Evolutionary conservation across 2,113 vertebrate genomes (phyloP).

Genomic region (Himantopus leucocephalus): DNA sequence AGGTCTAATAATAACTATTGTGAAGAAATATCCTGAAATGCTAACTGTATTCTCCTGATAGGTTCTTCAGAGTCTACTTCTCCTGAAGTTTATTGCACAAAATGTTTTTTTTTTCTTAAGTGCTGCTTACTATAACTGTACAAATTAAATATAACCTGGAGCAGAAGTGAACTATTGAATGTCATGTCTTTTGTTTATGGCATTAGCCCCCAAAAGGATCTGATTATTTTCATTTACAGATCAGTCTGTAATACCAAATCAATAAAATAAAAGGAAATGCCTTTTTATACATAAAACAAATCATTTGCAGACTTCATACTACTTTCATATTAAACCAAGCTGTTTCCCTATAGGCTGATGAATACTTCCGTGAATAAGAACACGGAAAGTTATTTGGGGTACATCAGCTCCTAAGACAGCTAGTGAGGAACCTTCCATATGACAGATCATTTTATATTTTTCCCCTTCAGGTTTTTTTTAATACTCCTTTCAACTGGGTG

Average conservation of each 20-base stretch:
- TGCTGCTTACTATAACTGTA: background rate
- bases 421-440: background rate
- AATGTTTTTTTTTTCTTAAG: background rate
- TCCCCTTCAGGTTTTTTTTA: background rate
- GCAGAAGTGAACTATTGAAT: background rate
- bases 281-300: background rate
- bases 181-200: background rate
- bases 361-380: background rate
- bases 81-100: background rate
- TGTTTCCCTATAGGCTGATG: background rate
- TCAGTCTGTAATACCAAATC: background rate
- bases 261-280: background rate
- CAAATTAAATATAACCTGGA: background rate
- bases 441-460: background rate
- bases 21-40: background rate
- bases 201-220: background rate
- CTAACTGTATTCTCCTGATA: background rate
- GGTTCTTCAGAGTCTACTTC: background rate
- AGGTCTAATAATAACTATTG: background rate
- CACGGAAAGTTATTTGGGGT: background rate
- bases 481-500: background rate
- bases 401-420: background rate
- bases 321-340: background rate
- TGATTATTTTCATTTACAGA: background rate
- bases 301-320: background rate